Percentiles rank a stretch among this genome's conserved stretches.
phyloP scores from a whole-genome alignment of 1,140 invertebrate species.

The Teleopsis dalmanni region DNA sequence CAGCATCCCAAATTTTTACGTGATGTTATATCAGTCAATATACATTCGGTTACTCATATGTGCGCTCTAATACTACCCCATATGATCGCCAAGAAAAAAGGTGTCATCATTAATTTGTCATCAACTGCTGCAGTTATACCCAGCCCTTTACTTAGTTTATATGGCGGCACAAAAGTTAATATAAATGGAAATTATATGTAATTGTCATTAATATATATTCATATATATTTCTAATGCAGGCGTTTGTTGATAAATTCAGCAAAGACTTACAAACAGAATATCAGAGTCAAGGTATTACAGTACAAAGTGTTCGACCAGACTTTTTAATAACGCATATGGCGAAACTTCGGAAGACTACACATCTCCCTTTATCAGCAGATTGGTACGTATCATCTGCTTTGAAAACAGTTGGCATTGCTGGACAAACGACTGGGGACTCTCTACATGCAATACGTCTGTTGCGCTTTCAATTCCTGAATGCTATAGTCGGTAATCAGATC shows the following conservation, averaged over 20 bases:
- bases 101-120: conserved; percentile 87
- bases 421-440: no score
- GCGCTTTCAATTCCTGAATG: no score
- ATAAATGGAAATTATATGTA: background rate
- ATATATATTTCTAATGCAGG: conserved; percentile 43
- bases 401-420: no score
- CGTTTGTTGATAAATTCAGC: conserved; percentile 80
- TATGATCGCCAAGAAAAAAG: conserved; percentile 78
- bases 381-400: conserved; percentile 71
- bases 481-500: no score
- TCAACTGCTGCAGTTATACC: conserved; percentile 76
- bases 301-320: conserved; percentile 80
- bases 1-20: conserved; percentile 47
- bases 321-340: conserved; percentile 93
- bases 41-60: conserved; percentile 72
- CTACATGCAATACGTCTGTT: no score
- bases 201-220: background rate
- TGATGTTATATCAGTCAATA: conserved; percentile 66
- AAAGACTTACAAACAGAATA: conserved; percentile 75
- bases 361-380: conserved; percentile 71
- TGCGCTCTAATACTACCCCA: conserved; percentile 74
- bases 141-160: conserved; percentile 76
- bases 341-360: conserved; percentile 68
- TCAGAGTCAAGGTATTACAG: conserved; percentile 63
- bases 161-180: conserved; percentile 78